These are phyloP conservation scores for Scelioninae gen. 1 DNA, from an alignment of 2,888 invertebrate species.

Conservation along the genomic window DNA sequence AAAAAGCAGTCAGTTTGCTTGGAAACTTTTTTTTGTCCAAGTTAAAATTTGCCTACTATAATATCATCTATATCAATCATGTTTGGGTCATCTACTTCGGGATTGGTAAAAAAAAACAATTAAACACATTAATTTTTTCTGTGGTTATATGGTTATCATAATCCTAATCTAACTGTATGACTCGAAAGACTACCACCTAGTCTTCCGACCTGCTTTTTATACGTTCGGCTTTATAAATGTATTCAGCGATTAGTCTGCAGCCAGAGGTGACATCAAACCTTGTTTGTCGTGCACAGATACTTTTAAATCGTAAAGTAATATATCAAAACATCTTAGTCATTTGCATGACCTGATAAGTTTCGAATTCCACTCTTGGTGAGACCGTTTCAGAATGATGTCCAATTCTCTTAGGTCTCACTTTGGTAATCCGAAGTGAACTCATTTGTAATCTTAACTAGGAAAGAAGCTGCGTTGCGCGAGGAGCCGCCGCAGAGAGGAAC, in stretches of 20 bases:
- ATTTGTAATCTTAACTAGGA: conserved; percentile 69
- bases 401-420: conserved; percentile 49
- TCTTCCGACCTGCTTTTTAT: conserved; percentile 6
- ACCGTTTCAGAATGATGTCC: conserved; percentile 42
- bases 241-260: conserved; percentile 9
- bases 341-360: conserved; percentile 59
- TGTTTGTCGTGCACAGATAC: not conserved
- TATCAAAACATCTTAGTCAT: conserved; percentile 38
- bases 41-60: not conserved
- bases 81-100: not conserved
- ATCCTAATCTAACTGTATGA: not conserved
- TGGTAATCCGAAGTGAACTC: conserved; percentile 62
- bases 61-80: not conserved
- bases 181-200: not conserved
- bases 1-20: not conserved
- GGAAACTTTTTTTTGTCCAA: not conserved
- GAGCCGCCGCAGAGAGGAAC: conserved; percentile 36
- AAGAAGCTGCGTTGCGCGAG: conserved; percentile 44
- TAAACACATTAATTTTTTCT: not conserved
- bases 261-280: conserved; percentile 33
- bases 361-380: conserved; percentile 45
- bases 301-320: conserved; percentile 43
- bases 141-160: not conserved
- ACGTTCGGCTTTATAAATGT: conserved; percentile 4
- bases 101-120: not conserved